phyloP scores from a whole-genome alignment of 2,113 vertebrate genomes.

The Brienomyrus brachyistius region DNA sequence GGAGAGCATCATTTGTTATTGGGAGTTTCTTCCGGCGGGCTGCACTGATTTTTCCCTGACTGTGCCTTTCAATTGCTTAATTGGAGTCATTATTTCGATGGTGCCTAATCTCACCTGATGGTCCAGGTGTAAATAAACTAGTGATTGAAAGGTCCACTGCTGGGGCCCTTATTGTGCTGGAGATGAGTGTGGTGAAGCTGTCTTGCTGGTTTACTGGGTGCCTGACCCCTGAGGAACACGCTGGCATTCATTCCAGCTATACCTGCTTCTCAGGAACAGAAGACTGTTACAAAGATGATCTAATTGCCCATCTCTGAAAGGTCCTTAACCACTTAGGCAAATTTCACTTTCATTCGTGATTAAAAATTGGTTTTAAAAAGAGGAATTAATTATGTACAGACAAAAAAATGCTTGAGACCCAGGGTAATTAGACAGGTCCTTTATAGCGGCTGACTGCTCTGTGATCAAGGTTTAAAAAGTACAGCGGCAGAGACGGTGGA shows the following conservation, averaged over 20 bases:
- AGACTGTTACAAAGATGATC: conserved; percentile 59
- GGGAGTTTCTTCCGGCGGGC: not conserved
- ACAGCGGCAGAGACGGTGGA: conserved; percentile 58
- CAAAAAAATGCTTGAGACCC: conserved; percentile 36
- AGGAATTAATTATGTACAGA: conserved; percentile 55
- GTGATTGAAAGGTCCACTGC: not conserved
- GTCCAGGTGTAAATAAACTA: not conserved
- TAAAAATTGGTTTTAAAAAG: conserved; percentile 56
- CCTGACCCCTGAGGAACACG: not conserved
- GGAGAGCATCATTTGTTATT: not conserved
- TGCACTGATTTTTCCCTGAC: not conserved
- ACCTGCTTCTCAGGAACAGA: conserved; percentile 33
- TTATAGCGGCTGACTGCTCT: conserved; percentile 57
- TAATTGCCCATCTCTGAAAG: conserved; percentile 63
- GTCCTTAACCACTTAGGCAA: conserved; percentile 55
- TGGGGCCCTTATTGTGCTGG: not conserved
- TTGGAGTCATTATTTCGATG: not conserved
- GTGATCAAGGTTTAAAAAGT: conserved; percentile 67
- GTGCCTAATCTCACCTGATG: not conserved
- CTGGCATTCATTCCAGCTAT: not conserved
- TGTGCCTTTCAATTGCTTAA: not conserved
- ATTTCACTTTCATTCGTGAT: conserved; percentile 56
- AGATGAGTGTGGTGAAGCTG: not conserved
- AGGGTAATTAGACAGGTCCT: conserved; percentile 66
- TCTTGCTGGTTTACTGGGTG: not conserved